phyloP scores from a whole-genome alignment of 1,140 invertebrate genomes.

The Leptinotarsa lineolata region DNA sequence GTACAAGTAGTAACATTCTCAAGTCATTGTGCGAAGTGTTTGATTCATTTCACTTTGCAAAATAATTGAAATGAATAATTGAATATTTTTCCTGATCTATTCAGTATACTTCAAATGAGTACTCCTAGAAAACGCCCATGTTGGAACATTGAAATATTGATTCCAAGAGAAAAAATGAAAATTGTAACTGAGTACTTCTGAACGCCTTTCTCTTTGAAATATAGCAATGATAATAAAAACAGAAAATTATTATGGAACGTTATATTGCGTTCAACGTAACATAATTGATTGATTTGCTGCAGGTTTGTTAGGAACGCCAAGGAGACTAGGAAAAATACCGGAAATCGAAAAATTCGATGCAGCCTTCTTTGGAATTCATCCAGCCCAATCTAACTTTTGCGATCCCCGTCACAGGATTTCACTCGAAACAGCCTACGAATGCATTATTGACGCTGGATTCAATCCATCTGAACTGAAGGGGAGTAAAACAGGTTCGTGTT shows the following conservation, averaged over 20 bases:
- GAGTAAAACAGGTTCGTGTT: constrained; percentile 58
- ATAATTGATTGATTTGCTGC: constrained; percentile 49
- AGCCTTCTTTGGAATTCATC: constrained; percentile 62
- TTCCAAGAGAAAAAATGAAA: too few relatives aligned
- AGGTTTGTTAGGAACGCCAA: constrained; percentile 68
- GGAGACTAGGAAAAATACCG: constrained; percentile 77
- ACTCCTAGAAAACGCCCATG: too few relatives aligned
- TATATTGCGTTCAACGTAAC: constrained; percentile 64
- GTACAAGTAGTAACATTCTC: too few relatives aligned
- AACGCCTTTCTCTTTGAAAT: too few relatives aligned
- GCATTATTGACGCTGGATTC: constrained; percentile 54
- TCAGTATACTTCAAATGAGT: too few relatives aligned
- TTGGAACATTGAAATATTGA: too few relatives aligned
- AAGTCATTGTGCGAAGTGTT: too few relatives aligned
- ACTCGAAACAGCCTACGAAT: constrained; percentile 59
- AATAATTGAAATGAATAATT: too few relatives aligned
- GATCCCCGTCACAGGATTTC: constrained; percentile 61
- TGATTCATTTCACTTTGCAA: too few relatives aligned
- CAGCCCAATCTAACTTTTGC: constrained; percentile 59
- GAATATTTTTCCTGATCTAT: too few relatives aligned
- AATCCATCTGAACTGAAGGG: constrained; percentile 59
- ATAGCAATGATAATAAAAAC: constrained; percentile 45
- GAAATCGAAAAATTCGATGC: constrained; percentile 67
- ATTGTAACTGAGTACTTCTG: too few relatives aligned
- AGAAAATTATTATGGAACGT: too few relatives aligned